Base-by-base conservation (phyloP, 2,888 invertebrate genomes). In the Mesochorus sp. region DNA sequence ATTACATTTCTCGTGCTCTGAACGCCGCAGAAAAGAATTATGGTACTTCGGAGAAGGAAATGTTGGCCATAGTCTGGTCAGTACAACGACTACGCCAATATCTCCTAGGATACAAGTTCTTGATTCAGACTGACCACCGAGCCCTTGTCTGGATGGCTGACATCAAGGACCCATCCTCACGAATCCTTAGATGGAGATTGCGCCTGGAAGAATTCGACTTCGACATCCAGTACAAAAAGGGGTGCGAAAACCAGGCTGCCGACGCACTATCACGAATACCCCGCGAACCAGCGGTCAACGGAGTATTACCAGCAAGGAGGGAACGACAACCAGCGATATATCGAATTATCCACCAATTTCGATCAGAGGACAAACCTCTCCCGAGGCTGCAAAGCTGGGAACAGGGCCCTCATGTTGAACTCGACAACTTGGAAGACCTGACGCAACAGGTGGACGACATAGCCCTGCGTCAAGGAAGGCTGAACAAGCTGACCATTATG, bases 1-100 rank as follows among this genome's bases (percentile, higher is more conserved):
- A 86, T 5, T 89, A 85, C 61, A 85, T 87, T 2, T 85, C 84
- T 19, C 61, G 87, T 28, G 85, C 85, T 70, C 47, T 82, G 77
- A 74, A 76, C 39, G 37, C 62, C 12, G 67, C 74, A 0, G 80
- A 80, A 24, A 24, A 37, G 3, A 74, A 76, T 6, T 80, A 85
- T 42, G 62, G 67, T n/a, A 82, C 83, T 2, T 81, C 76, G 10
- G 80, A 85, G 51, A 78, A 81, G 19, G 86, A 85, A 71, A 53
- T 85, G 2, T 61, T 85, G 28, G 84, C 82, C 0, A 68, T 84
- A 19, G 67, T 67, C n/a, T 53, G 67, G 67, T 24, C 67, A 12
- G 57, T 57, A 14, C 57, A 57, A 53, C 49, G 67, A 51, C 24
- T 67, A 14, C 67, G 53, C 19, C 67, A 53, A 53, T 67, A 67